These are phyloP conservation scores for Leptatherina wallacei DNA, from an alignment of 2,797 vertebrate species.

Conservation along the genomic window DNA sequence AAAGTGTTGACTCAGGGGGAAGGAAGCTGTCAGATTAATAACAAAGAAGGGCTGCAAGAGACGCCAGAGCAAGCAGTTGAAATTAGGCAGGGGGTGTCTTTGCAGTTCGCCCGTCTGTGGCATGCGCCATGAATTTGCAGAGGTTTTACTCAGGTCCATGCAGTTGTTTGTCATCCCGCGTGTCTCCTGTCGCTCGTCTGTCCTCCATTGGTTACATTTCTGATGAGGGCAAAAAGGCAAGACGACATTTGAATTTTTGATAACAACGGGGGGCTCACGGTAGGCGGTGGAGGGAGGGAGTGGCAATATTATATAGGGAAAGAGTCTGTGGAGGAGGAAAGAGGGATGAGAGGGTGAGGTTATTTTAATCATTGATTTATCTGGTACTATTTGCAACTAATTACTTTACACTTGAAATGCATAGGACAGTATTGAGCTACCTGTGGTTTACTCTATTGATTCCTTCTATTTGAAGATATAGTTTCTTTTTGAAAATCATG, in stretches of 20 bases:
- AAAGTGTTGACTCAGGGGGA: conserved; percentile 75
- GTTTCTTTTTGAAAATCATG: neutral
- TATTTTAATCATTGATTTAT: neutral
- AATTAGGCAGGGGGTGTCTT: conserved; percentile 51
- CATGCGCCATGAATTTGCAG: conserved; percentile 27
- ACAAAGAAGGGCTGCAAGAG: conserved; percentile 49
- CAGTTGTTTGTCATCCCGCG: conserved; percentile 25
- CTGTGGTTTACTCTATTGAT: neutral
- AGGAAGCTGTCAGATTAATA: conserved; percentile 76
- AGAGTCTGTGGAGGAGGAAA: conserved; percentile 29
- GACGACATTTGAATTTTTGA: conserved; percentile 59
- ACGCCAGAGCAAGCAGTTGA: conserved; percentile 49
- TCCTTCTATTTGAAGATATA: neutral
- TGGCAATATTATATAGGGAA: conserved; percentile 20
- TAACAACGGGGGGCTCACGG: conserved; percentile 45
- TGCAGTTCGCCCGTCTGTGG: conserved; percentile 25
- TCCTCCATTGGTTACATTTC: neutral
- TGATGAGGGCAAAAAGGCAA: conserved; percentile 56
- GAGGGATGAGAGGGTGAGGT: neutral
- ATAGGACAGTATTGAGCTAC: neutral
- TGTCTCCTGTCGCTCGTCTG: neutral
- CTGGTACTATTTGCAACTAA: conserved; percentile 1
- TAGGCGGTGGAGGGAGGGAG: conserved; percentile 32
- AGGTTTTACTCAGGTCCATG: conserved; percentile 39
- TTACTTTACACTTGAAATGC: neutral